Base-by-base conservation (phyloP, 2,888 invertebrate species). In the Drosophila eohydei region DNA sequence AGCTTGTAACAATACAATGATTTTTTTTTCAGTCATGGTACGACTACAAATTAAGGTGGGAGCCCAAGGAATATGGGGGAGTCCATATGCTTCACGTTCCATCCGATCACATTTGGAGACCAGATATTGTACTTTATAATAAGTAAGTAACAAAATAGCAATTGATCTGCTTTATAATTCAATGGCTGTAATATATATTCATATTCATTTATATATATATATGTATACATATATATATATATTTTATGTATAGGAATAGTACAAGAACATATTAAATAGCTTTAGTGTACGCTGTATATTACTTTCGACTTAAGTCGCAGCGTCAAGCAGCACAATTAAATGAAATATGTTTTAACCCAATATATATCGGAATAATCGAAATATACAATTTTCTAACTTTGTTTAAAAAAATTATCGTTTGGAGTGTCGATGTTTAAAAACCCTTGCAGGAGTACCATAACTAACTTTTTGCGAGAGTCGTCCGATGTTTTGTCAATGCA, bases 31-130 rank as follows among this genome's bases (percentile, higher is more conserved):
- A 97, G 96, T 96, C 96, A 78, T 97, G 97, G 97, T 95, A 96
- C 92, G 97, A 97, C 93, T 96, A 97, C 94, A 97, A 97, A 92
- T 94, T 97, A 68, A 95, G 95, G 89, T 97, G 97, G 97, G 96
- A 97, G 93, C 97, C 97, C 30, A 95, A 95, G 88, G 96, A 97
- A 92, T 97, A 97, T 91, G 97, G 97, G 30, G 96, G 96, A 56
- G 96, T 97, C 66, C 96, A 96, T 91, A 96, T 96, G 95, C 93
- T 97, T 67, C 97, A 97, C 92, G 97, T 97, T 78, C 97, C 97
- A 72, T 96, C 96, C 66, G 97, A 97, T 93, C 96, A 97, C 92
- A 97, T 97, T 89, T 97, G 96, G 95, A 94, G 96, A 80, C 96
- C 96, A 54, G 96, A 96, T 93, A 96, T 96, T 92, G 95, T 96